Conservation (phyloP, 2,113 vertebrate genomes). For the Tupaia chinensis region DNA sequence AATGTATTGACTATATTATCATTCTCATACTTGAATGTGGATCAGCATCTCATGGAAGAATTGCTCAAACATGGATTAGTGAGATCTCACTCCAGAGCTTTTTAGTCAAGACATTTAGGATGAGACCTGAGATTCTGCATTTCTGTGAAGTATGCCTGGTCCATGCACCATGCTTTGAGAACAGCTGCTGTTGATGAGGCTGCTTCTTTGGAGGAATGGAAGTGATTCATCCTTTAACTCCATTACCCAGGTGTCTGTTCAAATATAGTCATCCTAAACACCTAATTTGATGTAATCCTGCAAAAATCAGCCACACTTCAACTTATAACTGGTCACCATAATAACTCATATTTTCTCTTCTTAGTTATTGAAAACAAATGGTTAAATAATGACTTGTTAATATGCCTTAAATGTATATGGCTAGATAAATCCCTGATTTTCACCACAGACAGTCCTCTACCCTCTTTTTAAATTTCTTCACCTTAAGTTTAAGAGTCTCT, state of each 20-base stretch:
- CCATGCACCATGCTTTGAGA: not conserved
- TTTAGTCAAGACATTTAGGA: not conserved
- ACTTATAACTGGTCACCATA: rapidly evolving
- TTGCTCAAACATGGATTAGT: not conserved
- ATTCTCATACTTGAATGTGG: not conserved
- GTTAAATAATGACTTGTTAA: not conserved
- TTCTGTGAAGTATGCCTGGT: not conserved
- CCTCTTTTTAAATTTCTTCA: not conserved
- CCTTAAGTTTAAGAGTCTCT: no score
- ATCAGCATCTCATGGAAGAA: not conserved
- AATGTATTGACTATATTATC: not conserved
- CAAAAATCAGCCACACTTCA: not conserved
- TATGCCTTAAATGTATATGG: not conserved
- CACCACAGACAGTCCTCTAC: not conserved
- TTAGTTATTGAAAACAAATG: not conserved
- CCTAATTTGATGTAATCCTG: not conserved
- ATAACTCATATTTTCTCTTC: not conserved
- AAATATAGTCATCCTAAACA: not conserved
- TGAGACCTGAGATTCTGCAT: not conserved
- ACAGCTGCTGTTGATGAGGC: not conserved
- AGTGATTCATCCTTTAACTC: not conserved
- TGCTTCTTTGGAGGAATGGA: not conserved
- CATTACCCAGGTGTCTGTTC: not conserved
- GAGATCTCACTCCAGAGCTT: not conserved
- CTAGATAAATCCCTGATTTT: not conserved